These are phyloP conservation scores for Chrysotoxum bicinctum DNA, from an alignment of 2,888 invertebrate species.

Conservation along the genomic window DNA sequence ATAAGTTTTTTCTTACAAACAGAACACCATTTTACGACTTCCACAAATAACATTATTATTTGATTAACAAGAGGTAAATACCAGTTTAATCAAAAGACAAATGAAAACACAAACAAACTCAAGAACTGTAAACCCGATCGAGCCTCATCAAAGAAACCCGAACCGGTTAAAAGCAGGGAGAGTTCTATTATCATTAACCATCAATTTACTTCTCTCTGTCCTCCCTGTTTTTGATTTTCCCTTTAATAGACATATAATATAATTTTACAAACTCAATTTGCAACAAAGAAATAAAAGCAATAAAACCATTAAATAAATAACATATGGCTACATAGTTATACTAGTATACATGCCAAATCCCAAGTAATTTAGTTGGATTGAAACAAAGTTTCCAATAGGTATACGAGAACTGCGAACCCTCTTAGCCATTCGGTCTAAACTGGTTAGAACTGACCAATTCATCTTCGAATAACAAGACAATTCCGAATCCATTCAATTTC, in stretches of 20 bases:
- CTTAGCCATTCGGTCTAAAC: constrained; percentile 33
- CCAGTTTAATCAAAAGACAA: not conserved
- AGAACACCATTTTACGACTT: not conserved
- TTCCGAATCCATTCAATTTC: constrained; percentile 12
- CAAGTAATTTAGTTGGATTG: constrained; percentile 11
- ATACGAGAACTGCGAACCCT: not conserved
- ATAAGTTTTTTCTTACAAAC: not conserved
- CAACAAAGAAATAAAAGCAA: not conserved
- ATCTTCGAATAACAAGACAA: constrained; percentile 28
- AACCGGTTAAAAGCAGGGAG: not conserved
- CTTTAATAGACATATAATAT: not conserved
- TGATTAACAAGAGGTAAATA: not conserved
- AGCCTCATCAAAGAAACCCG: constrained; percentile 6
- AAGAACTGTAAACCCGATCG: constrained; percentile 1
- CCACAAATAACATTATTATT: not conserved
- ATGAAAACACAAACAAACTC: not conserved
- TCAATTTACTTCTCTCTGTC: not conserved
- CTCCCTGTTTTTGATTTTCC: not conserved
- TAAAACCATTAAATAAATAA: not conserved
- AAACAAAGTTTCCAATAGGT: not conserved
- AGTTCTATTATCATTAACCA: not conserved
- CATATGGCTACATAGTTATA: too few relatives aligned
- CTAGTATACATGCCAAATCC: not conserved
- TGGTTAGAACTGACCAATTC: constrained; percentile 55
- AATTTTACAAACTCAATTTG: not conserved